phyloP scores from a whole-genome alignment of 2,113 vertebrate species.

The Callithrix jacchus region DNA sequence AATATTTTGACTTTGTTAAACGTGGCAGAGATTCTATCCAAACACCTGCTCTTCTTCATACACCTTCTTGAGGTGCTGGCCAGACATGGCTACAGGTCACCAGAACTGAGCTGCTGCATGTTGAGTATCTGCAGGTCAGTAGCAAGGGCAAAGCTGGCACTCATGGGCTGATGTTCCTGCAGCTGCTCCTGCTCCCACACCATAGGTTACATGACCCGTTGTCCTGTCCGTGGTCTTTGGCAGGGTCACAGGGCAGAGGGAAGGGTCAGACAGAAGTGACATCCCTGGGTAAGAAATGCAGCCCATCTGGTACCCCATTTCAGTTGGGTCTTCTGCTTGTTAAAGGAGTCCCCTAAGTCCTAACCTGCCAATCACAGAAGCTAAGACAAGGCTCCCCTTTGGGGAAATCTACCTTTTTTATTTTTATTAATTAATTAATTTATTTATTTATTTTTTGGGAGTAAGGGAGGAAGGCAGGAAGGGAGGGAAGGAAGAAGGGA shows the following conservation, averaged over 20 bases:
- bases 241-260: not conserved
- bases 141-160: not conserved
- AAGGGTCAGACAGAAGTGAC: not conserved
- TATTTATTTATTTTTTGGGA: too few species aligned
- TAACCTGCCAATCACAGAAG: not conserved
- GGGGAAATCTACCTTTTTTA: not conserved
- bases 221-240: not conserved
- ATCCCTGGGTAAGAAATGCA: not conserved
- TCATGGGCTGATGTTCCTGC: not conserved
- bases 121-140: too few species aligned
- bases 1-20: not conserved
- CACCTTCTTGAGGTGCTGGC: not conserved
- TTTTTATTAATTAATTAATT: too few species aligned
- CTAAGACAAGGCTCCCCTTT: not conserved
- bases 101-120: not conserved
- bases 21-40: not conserved
- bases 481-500: too few species aligned
- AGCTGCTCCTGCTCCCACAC: not conserved
- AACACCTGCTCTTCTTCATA: not conserved
- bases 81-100: not conserved
- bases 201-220: not conserved
- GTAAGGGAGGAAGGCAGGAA: too few species aligned
- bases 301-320: not conserved
- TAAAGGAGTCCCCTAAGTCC: not conserved
- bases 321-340: not conserved